Evolutionary conservation across 2,113 vertebrate genomes (phyloP).

Genomic region (Regulus satrapa): DNA sequence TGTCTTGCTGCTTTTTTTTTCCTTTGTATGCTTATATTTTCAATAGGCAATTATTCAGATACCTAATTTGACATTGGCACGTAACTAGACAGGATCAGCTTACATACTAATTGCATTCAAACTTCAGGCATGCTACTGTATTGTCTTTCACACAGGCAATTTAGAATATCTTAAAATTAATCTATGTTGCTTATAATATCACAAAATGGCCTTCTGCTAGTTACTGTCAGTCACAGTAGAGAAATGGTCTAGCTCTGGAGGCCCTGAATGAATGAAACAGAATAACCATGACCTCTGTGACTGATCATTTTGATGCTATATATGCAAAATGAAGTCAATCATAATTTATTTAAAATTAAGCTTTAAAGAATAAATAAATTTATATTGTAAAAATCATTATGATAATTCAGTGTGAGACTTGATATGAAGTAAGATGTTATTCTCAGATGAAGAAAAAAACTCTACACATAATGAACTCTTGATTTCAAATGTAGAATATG

Average conservation of each 20-base stretch:
- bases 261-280: background rate
- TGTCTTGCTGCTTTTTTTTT: background rate
- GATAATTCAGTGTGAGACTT: background rate
- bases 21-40: background rate
- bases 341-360: background rate
- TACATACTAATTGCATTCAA: background rate
- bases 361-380: background rate
- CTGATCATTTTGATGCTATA: background rate
- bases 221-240: background rate
- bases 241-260: background rate
- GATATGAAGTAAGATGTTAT: background rate
- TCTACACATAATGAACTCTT: background rate
- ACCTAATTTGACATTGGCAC: background rate
- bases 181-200: background rate
- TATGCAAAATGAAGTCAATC: background rate
- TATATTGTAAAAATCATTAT: background rate
- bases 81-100: background rate
- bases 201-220: background rate
- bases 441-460: background rate
- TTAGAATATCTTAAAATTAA: background rate
- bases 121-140: background rate
- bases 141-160: background rate
- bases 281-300: background rate
- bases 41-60: background rate
- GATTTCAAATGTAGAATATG: background rate